A percentile compares a stretch with the other conserved stretches of the same genome.
Evolutionary conservation across 2,888 invertebrate genomes (phyloP).

Genomic region (Timema podura): DNA sequence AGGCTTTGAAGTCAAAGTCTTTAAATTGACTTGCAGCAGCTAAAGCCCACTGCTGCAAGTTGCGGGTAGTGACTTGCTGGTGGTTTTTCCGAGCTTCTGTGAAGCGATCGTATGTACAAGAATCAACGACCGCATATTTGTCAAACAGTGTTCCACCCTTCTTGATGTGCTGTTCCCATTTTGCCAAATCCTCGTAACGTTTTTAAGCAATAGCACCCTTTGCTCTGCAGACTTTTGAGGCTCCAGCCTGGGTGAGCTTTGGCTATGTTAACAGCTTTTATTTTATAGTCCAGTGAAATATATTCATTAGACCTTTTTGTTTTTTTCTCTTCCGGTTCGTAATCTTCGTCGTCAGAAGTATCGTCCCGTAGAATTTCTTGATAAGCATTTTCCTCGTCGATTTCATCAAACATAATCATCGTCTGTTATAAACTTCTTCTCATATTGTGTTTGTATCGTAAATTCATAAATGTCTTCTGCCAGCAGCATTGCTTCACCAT

Average conservation of each 20-base stretch:
- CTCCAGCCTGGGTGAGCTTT: conserved; percentile 29
- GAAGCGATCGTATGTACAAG: conserved; percentile 33
- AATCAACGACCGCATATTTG: conserved; percentile 30
- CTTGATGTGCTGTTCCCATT: conserved; percentile 30
- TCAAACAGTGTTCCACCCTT: conserved; percentile 31
- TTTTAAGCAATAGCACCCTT: conserved; percentile 2
- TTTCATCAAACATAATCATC: conserved; percentile 21
- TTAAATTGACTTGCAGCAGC: conserved; percentile 30
- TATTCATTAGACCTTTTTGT: conserved; percentile 10
- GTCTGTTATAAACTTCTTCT: conserved; percentile 20
- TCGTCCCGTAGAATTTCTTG: conserved; percentile 14
- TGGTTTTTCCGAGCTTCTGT: conserved; percentile 29
- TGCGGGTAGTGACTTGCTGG: conserved; percentile 31
- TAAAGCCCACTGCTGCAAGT: conserved; percentile 33
- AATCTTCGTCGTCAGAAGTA: background rate
- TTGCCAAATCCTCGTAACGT: conserved; percentile 19
- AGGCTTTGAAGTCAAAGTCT: conserved; percentile 30
- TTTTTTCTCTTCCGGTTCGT: conserved; percentile 20
- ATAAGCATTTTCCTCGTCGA: conserved; percentile 19
- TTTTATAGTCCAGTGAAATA: conserved; percentile 23
- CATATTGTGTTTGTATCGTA: conserved; percentile 17
- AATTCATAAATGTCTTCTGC: conserved; percentile 19
- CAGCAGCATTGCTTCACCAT: conserved; percentile 18
- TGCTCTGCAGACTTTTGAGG: conserved; percentile 27
- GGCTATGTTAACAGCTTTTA: conserved; percentile 23